Evolutionary conservation across 2,888 invertebrate species (phyloP).

Genomic region (Selenia dentaria): DNA sequence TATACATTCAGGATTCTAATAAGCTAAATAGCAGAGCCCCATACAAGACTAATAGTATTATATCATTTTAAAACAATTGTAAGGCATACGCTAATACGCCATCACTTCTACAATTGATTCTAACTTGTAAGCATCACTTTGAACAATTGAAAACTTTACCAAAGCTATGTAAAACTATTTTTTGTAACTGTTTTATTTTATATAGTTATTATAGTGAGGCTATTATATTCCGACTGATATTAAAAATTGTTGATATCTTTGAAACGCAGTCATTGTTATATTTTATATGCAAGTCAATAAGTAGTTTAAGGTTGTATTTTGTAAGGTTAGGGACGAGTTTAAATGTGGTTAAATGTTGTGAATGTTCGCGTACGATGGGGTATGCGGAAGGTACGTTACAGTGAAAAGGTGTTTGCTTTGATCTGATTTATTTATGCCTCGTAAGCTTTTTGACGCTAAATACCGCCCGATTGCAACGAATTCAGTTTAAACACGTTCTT

Average conservation of each 20-base stretch:
- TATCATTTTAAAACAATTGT: too few species aligned
- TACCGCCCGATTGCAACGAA: too few species aligned
- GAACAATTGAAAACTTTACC: conserved; percentile 45
- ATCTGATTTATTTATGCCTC: too few species aligned
- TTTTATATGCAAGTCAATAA: conserved; percentile 20
- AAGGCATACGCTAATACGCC: too few species aligned
- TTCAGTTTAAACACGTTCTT: conserved; percentile 1
- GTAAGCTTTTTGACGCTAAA: too few species aligned
- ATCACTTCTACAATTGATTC: too few species aligned
- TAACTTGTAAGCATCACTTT: too few species aligned
- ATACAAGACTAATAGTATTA: too few species aligned
- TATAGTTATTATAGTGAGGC: conserved; percentile 48
- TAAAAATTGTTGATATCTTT: conserved; percentile 34
- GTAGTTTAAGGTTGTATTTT: conserved; percentile 6
- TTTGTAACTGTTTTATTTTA: conserved; percentile 33
- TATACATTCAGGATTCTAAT: too few species aligned
- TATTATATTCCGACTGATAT: conserved; percentile 56
- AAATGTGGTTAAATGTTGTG: not conserved
- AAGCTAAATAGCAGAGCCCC: too few species aligned
- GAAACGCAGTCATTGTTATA: conserved; percentile 20
- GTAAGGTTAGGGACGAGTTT: not conserved
- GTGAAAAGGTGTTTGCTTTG: too few species aligned
- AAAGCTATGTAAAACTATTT: conserved; percentile 49
- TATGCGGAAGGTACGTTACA: too few species aligned
- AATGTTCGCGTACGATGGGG: not conserved